Conservation (phyloP, 1,140 invertebrate genomes). For the Asbolus verrucosus region DNA sequence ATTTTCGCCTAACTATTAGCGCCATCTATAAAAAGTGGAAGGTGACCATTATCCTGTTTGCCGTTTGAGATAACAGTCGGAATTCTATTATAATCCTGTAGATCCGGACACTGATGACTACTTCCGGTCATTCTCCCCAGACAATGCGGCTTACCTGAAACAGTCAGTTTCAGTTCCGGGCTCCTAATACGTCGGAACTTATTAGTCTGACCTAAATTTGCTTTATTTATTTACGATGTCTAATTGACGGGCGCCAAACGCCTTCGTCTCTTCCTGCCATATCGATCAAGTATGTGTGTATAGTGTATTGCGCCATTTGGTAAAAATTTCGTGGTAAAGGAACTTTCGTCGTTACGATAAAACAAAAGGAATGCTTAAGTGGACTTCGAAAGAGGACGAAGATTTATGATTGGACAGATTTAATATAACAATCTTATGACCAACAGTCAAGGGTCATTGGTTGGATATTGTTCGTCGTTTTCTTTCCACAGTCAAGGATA, state of each 20-base stretch:
- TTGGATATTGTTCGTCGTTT: conserved; percentile 31
- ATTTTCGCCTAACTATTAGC: too few relatives aligned
- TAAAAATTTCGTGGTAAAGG: too few relatives aligned
- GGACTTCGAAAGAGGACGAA: conserved; percentile 11
- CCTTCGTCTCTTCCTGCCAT: too few relatives aligned
- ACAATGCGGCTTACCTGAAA: conserved; percentile 52
- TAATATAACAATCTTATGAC: conserved; percentile 44
- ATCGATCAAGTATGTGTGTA: too few relatives aligned
- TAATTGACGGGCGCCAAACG: conserved; percentile 7
- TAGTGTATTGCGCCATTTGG: too few relatives aligned
- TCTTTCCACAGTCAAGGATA: conserved; percentile 36
- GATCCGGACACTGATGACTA: conserved; percentile 48
- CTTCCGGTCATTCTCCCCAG: conserved; percentile 50
- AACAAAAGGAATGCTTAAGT: conserved; percentile 7
- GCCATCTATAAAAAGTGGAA: not conserved
- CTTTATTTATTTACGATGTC: conserved; percentile 21
- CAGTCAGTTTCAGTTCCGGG: conserved; percentile 47
- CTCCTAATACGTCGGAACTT: conserved; percentile 31
- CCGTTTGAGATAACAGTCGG: conserved; percentile 40
- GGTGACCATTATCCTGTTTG: conserved; percentile 14
- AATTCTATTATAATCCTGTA: conserved; percentile 48
- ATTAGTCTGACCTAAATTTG: conserved; percentile 6
- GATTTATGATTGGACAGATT: conserved; percentile 32
- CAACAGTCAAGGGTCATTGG: conserved; percentile 42
- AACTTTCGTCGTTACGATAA: conserved; percentile 7